phyloP scores from a whole-genome alignment of 2,888 invertebrate species.

The Drosophila mulleri region DNA sequence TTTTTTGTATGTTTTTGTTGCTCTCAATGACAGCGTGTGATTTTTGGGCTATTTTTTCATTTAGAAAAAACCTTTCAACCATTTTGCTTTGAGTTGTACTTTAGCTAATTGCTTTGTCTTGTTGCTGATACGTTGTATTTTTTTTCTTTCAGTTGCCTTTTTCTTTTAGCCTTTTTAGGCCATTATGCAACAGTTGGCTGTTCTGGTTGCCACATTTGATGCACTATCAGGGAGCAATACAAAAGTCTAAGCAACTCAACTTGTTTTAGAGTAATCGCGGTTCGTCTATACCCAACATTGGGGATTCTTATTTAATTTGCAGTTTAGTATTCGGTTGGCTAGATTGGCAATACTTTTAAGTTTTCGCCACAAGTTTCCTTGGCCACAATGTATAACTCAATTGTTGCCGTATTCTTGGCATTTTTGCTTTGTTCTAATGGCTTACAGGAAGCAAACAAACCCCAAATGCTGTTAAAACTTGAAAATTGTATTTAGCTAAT shows the following conservation, averaged over 20 bases:
- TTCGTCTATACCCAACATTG: neutral
- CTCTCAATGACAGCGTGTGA: conserved; percentile 31
- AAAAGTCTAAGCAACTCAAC: neutral
- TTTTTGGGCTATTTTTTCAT: conserved; percentile 4
- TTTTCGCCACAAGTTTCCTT: conserved; percentile 23
- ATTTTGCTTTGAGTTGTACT: conserved; percentile 13
- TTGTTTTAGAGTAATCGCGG: neutral
- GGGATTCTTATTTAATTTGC: neutral
- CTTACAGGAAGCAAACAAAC: neutral
- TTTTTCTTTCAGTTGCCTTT: conserved; percentile 9
- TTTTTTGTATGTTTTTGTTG: neutral
- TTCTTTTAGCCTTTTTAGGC: conserved; percentile 4
- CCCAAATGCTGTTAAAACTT: conserved; percentile 27
- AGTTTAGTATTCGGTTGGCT: conserved; percentile 5
- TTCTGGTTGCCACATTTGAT: neutral
- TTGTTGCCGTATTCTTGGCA: conserved; percentile 8
- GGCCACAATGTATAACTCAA: conserved; percentile 22
- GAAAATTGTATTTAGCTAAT: conserved; percentile 24
- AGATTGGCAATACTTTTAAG: conserved; percentile 8
- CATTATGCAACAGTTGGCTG: neutral
- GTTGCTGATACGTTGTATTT: conserved; percentile 3
- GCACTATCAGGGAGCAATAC: neutral
- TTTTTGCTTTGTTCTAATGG: neutral
- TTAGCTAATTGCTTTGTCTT: conserved; percentile 41
- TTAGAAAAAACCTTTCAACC: conserved; percentile 7